Percentiles rank a stretch among this genome's conserved stretches.
Conservation (phyloP, 1,140 invertebrate species). For the Scaptomyza pallida region DNA sequence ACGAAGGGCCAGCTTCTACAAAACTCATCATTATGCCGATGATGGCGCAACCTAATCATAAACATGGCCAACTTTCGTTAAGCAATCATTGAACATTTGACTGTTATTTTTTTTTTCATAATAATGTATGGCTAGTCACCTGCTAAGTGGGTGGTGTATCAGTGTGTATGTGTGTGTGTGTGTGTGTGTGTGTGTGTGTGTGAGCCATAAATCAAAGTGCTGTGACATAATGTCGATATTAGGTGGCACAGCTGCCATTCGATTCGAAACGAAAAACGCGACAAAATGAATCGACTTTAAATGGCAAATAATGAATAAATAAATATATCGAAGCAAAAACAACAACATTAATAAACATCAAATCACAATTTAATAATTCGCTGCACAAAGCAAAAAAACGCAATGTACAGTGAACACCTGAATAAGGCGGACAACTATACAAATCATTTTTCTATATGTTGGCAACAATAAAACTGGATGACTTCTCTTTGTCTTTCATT, state of each 20-base stretch:
- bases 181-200: not conserved
- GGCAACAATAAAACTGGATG: not conserved
- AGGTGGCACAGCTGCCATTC: slow-evolving; percentile 51
- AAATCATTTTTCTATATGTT: slow-evolving; percentile 35
- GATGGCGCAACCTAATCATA: slow-evolving; percentile 51
- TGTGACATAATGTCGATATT: slow-evolving; percentile 70
- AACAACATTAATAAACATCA: no score
- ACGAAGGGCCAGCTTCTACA: not conserved
- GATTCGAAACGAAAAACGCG: slow-evolving; percentile 25
- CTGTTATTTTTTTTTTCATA: no score
- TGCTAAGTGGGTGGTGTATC: not conserved
- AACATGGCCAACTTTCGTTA: no score
- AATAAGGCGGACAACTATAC: slow-evolving; percentile 7
- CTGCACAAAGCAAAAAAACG: no score
- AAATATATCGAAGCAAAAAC: slow-evolving; percentile 24
- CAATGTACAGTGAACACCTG: no score
- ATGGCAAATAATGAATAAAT: slow-evolving; percentile 18
- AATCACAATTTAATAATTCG: no score
- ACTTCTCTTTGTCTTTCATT: not conserved
- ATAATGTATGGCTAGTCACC: slow-evolving; percentile 27
- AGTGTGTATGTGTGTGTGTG: slow-evolving; percentile 3
- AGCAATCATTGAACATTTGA: slow-evolving; percentile 72
- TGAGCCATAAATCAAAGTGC: slow-evolving; percentile 62
- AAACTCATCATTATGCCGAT: slow-evolving; percentile 65
- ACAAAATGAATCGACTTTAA: slow-evolving; percentile 40